Conservation (phyloP, 2,888 invertebrate species). For the Agonopterix subpropinquella region DNA sequence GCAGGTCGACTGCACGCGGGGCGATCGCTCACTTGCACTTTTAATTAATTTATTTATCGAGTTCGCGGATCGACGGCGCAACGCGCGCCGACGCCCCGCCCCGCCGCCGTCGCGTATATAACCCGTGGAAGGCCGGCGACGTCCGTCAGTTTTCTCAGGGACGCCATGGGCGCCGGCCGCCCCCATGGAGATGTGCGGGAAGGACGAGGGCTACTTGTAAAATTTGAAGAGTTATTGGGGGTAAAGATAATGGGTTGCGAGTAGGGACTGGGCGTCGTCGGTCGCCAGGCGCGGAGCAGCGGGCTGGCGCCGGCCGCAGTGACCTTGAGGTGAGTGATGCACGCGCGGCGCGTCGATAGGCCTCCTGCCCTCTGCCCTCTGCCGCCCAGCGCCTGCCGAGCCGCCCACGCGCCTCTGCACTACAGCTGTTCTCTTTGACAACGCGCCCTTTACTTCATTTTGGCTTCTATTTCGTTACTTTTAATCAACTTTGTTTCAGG, state of each 20-base stretch:
- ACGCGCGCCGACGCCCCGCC: conserved; percentile 66
- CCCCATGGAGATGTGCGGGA: conserved; percentile 46
- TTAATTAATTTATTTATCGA: conserved; percentile 77
- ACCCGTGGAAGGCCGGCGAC: conserved; percentile 46
- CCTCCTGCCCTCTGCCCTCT: not conserved
- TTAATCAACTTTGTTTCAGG: too few species aligned
- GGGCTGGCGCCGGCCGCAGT: conserved; percentile 28
- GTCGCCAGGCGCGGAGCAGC: conserved; percentile 16
- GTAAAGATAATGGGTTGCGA: conserved; percentile 32
- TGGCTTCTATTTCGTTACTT: too few species aligned
- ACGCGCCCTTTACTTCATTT: conserved; percentile 30
- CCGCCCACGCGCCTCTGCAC: conserved; percentile 60
- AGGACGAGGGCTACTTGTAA: conserved; percentile 43
- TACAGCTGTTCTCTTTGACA: conserved; percentile 66
- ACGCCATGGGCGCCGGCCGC: conserved; percentile 50
- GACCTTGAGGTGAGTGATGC: conserved; percentile 69
- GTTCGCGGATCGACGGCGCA: conserved; percentile 73
- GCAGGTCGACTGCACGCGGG: conserved; percentile 56
- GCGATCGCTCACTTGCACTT: conserved; percentile 75
- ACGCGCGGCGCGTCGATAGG: conserved; percentile 25
- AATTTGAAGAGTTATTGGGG: conserved; percentile 23
- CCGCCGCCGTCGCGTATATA: conserved; percentile 52
- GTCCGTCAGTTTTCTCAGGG: conserved; percentile 70
- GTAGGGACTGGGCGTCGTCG: conserved; percentile 34
- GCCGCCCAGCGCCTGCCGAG: too few species aligned